Conservation (phyloP, 2,888 invertebrate genomes). For the Pimpla rufipes region DNA sequence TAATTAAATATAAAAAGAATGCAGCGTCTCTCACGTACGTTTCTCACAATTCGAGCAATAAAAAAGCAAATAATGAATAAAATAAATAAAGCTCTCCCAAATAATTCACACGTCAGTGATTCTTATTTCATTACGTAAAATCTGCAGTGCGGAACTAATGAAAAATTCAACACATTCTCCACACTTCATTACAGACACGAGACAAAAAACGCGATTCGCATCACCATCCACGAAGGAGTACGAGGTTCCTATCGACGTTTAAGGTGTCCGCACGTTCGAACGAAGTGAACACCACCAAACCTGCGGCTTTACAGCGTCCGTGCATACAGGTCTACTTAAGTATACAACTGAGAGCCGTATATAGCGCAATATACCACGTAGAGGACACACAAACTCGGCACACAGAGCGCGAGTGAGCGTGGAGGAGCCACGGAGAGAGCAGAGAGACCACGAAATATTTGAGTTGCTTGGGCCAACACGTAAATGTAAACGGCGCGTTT, state of each 20-base stretch:
- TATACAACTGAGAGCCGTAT: slow-evolving; percentile 37
- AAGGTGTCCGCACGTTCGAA: slow-evolving; percentile 7
- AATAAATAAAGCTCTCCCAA: no score
- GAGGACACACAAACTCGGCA: slow-evolving; percentile 43
- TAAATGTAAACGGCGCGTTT: slow-evolving; percentile 84
- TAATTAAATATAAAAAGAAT: no score
- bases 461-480: slow-evolving; percentile 84
- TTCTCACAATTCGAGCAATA: no score
- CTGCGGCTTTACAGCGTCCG: slow-evolving; percentile 15
- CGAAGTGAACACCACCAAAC: slow-evolving; percentile 51
- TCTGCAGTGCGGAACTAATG: no score
- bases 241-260: background rate
- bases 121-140: no score
- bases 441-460: slow-evolving; percentile 83
- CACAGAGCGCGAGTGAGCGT: slow-evolving; percentile 50
- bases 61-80: no score
- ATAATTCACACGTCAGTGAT: no score
- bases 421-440: slow-evolving; percentile 72
- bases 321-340: slow-evolving; percentile 25
- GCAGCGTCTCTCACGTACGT: no score
- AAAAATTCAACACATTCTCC: background rate
- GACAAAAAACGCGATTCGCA: slow-evolving; percentile 32
- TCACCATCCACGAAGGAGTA: background rate
- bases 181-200: background rate
- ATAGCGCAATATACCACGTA: slow-evolving; percentile 45